Base-by-base conservation (phyloP, 1,140 invertebrate genomes). In the Drosophila kepulauana region DNA sequence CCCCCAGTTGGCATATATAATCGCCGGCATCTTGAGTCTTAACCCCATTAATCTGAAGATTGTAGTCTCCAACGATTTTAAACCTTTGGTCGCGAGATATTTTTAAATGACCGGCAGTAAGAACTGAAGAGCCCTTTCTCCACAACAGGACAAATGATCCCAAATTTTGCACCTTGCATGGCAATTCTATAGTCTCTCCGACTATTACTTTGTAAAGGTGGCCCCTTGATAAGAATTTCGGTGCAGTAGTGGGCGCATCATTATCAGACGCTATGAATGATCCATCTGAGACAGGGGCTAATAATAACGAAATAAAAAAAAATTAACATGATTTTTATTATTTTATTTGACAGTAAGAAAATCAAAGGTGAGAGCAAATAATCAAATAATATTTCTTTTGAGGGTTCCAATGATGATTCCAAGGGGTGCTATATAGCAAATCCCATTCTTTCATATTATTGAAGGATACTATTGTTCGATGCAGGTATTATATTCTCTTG, bases 111-210 rank as follows among this genome's bases (percentile, higher is more conserved):
- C 94, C 94, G 6, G 95, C 95, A 30, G 94, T 95, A 2, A 95
- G 89, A 1, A 95, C 94, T 0, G 94, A 93, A 6, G 93, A 93
- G 5, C 95, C 95, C 75, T 94, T 93, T 54, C 95, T 93, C 95
- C 95, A 95, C 51, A 95, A 92, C 30, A 95, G 86, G 25, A 95
- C 94, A 80, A 93, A 95, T 1, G 93, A 93, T 35, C 94, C 95
- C 75, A 96, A 93, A 92, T 96, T 96, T 79, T 96, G 95, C 1
- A 96, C 95, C 93, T 96, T 95, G 80, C 96, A 97, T 5, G 96
- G 96, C 46, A 97, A 90, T 35, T 95, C 94, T 15, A 96, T 93
- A 0, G 95, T 96, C 86, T 97, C 96, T 3, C 96, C 96, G 2
- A 95, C 95, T n/a, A 96, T 95, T 0, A 95, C 95, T 79, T 95